A percentile compares a stretch with the other conserved stretches of the same genome.
phyloP scores from a whole-genome alignment of 2,888 invertebrate species.

The Aleiodes testaceus region DNA sequence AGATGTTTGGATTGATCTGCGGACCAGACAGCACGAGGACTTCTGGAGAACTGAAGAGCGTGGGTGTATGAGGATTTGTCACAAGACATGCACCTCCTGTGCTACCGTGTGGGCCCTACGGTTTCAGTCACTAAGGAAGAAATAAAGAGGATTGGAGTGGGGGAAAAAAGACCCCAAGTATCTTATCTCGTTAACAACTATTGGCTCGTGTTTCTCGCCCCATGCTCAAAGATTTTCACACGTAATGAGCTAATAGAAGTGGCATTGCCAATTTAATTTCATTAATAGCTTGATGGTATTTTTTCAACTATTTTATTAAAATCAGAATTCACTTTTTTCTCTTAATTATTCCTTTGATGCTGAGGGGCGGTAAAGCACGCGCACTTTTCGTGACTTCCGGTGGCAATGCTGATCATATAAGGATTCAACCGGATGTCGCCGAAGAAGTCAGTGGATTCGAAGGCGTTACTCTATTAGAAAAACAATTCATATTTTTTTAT shows the following conservation, averaged over 20 bases:
- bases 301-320: no score
- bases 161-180: constrained; percentile 55
- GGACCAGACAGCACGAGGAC: constrained; percentile 43
- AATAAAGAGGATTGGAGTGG: constrained; percentile 52
- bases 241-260: constrained; percentile 55
- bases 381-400: constrained; percentile 46
- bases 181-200: constrained; percentile 48
- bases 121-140: constrained; percentile 37
- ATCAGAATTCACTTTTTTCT: no score
- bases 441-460: constrained; percentile 54
- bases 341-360: no score
- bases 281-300: no score
- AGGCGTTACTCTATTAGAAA: constrained; percentile 30
- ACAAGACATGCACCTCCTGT: constrained; percentile 51
- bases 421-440: constrained; percentile 64
- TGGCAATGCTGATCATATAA: constrained; percentile 42
- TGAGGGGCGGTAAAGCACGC: constrained; percentile 27
- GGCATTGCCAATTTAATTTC: constrained; percentile 38
- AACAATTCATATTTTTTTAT: neutral
- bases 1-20: neutral
- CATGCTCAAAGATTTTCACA: constrained; percentile 29
- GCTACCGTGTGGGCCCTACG: constrained; percentile 49
- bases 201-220: constrained; percentile 33
- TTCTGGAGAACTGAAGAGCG: constrained; percentile 66
- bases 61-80: constrained; percentile 63